These are phyloP conservation scores for Pandion haliaetus DNA, from an alignment of 2,113 vertebrate species.

Conservation along the genomic window DNA sequence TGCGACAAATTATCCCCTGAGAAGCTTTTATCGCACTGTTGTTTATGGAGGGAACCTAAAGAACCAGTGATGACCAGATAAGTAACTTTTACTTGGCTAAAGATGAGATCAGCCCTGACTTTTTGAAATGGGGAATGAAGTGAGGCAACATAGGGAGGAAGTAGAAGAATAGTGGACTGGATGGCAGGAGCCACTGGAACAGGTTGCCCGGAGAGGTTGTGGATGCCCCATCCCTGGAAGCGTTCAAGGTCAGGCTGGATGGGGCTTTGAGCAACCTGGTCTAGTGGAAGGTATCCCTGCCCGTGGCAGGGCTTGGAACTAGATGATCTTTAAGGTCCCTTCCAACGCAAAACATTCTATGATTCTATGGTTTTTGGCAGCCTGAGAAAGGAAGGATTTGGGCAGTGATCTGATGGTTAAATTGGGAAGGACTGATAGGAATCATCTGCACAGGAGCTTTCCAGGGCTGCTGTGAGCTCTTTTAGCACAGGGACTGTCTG, in stretches of 20 bases:
- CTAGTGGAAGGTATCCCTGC: too few species aligned
- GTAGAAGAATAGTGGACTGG: not conserved
- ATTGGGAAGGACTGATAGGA: not conserved
- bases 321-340: too few species aligned
- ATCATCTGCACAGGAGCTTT: not conserved
- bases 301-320: too few species aligned
- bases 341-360: too few species aligned
- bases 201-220: too few species aligned
- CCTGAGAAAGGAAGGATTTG: not conserved
- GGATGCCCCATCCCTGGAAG: too few species aligned
- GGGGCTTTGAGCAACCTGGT: too few species aligned
- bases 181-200: not conserved
- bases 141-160: not conserved
- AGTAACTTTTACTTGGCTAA: not conserved
- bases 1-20: not conserved
- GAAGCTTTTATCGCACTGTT: not conserved
- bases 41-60: not conserved
- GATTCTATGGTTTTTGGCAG: not conserved
- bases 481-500: not conserved
- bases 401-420: not conserved
- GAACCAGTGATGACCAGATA: not conserved
- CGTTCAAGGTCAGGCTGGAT: too few species aligned
- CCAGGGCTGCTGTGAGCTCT: not conserved
- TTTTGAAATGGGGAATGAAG: not conserved
- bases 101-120: not conserved